Conservation (phyloP, 2,797 vertebrate genomes). For the Malacoraja senta region DNA sequence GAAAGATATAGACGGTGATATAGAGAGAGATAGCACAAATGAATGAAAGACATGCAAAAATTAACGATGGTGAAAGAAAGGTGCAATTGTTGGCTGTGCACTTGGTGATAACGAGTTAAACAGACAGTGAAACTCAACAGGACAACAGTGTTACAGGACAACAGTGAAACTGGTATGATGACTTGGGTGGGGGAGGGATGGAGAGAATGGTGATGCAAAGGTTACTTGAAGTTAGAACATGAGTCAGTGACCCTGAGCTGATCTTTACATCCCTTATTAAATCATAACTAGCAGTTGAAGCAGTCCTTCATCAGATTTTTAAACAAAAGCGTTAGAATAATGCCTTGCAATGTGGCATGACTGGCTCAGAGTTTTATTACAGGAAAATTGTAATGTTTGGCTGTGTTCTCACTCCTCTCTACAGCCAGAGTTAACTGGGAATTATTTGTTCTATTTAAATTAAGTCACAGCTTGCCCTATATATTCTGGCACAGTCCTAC, state of each 20-base stretch:
- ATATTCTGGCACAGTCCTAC: conserved; percentile 9
- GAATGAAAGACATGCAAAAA: too few relatives aligned
- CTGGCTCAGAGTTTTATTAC: background rate
- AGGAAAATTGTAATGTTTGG: background rate
- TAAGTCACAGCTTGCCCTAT: background rate
- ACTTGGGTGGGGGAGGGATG: too few relatives aligned
- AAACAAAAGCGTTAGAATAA: background rate
- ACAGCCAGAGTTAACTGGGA: background rate
- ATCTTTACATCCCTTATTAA: background rate
- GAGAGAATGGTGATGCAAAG: too few relatives aligned
- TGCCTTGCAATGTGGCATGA: background rate
- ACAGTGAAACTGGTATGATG: too few relatives aligned
- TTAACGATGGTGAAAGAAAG: too few relatives aligned
- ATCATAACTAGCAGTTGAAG: background rate
- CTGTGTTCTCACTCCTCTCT: background rate
- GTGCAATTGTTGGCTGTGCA: too few relatives aligned
- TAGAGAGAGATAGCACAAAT: too few relatives aligned
- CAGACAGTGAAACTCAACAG: too few relatives aligned
- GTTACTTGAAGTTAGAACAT: background rate
- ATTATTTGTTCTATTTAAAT: background rate
- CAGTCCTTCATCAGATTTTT: background rate
- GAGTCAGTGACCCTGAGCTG: background rate
- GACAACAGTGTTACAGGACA: too few relatives aligned
- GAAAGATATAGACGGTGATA: too few relatives aligned
- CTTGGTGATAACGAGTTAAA: too few relatives aligned